Conservation (phyloP, 2,888 invertebrate genomes). For the Cheiracanthium punctorium region DNA sequence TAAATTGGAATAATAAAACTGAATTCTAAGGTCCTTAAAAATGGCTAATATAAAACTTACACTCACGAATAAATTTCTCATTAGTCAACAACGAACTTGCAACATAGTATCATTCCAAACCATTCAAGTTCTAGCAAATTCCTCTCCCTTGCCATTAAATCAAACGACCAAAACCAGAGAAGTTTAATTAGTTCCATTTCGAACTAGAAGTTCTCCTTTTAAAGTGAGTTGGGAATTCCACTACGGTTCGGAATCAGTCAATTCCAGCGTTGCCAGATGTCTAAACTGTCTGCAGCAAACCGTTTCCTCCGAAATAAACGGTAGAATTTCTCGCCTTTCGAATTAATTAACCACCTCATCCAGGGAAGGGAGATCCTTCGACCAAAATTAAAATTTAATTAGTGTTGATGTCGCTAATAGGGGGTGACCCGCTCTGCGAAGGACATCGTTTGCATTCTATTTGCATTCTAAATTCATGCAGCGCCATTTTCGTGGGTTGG, state of each 20-base stretch:
- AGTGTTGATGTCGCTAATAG: conserved; percentile 66
- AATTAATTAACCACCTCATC: conserved; percentile 61
- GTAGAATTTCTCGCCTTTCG: conserved; percentile 60
- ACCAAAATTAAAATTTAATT: conserved; percentile 67
- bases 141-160: conserved; percentile 25
- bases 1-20: background rate
- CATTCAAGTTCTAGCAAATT: conserved; percentile 12
- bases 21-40: too few relatives aligned
- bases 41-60: too few relatives aligned
- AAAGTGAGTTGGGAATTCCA: conserved; percentile 5
- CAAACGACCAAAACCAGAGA: conserved; percentile 22
- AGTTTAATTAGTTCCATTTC: conserved; percentile 25
- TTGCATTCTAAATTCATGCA: conserved; percentile 51
- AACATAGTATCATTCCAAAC: background rate
- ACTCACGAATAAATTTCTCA: background rate
- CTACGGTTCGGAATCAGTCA: background rate
- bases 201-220: background rate
- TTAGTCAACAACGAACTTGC: background rate
- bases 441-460: conserved; percentile 60
- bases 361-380: conserved; percentile 42
- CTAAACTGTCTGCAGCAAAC: conserved; percentile 19
- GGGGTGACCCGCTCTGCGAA: conserved; percentile 30
- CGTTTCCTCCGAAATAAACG: conserved; percentile 37
- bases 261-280: conserved; percentile 6
- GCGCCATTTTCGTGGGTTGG: conserved; percentile 50